Conservation (phyloP, 1,140 invertebrate species). For the Polypedilum vanderplanki region DNA sequence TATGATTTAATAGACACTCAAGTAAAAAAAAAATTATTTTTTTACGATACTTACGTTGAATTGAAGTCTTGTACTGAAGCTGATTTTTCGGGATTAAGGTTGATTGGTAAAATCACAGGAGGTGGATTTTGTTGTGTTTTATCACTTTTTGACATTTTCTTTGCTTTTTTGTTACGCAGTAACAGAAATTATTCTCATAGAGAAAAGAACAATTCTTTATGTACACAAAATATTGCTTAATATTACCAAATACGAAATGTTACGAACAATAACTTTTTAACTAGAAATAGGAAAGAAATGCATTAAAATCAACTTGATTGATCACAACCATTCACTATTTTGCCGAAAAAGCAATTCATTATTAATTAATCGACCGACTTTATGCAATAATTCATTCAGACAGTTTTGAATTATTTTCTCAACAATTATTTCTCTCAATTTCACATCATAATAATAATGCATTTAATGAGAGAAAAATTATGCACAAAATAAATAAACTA, state of each 20-base stretch:
- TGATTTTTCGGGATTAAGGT: slow-evolving; percentile 6
- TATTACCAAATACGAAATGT: background rate
- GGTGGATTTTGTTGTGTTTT: background rate
- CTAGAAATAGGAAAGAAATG: background rate
- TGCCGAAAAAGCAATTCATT: too few species aligned
- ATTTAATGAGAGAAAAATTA: background rate
- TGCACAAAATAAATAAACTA: background rate
- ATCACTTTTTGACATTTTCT: background rate
- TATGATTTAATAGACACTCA: background rate
- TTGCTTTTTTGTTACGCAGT: background rate
- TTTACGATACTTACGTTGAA: slow-evolving; percentile 29
- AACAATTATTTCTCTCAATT: background rate
- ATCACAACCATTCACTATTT: too few species aligned
- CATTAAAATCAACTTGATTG: background rate
- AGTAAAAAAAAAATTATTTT: background rate
- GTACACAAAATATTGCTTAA: background rate
- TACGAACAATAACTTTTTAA: background rate
- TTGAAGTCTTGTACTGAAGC: slow-evolving; percentile 20
- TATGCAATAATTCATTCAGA: background rate
- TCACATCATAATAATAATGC: background rate
- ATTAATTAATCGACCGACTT: background rate
- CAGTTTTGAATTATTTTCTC: too few species aligned
- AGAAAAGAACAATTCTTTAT: background rate
- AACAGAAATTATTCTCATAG: too few species aligned
- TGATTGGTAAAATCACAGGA: background rate